These are phyloP conservation scores for Agonopterix subpropinquella DNA, from an alignment of 2,888 invertebrate genomes.

Conservation along the genomic window DNA sequence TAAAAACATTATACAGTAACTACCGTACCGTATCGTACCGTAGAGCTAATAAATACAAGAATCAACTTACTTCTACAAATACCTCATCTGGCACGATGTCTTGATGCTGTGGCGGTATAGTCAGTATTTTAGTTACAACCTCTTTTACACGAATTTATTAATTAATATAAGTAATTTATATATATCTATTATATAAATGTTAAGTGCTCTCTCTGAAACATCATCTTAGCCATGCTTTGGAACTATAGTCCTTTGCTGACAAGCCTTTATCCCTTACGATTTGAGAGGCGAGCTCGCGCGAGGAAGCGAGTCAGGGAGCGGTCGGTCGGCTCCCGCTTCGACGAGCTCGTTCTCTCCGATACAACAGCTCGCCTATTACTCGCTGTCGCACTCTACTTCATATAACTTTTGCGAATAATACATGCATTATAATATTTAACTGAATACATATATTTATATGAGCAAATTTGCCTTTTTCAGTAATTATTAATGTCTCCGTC, in stretches of 20 bases:
- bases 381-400: conserved; percentile 8
- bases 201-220: conserved; percentile 57
- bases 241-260: conserved; percentile 5
- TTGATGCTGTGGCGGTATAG: conserved; percentile 48
- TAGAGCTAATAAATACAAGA: conserved; percentile 70
- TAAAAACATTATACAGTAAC: conserved; percentile 67
- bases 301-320: not conserved
- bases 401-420: conserved; percentile 4
- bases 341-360: not conserved
- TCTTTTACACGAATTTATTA: conserved; percentile 63
- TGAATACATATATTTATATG: conserved; percentile 16
- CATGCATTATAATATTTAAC: not conserved
- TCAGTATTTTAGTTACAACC: conserved; percentile 70
- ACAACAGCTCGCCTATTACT: conserved; percentile 10
- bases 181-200: conserved; percentile 53
- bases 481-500: conserved; percentile 4
- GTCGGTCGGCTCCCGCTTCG: not conserved
- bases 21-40: conserved; percentile 64
- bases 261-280: not conserved
- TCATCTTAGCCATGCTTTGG: conserved; percentile 27
- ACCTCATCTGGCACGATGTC: conserved; percentile 44
- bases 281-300: not conserved
- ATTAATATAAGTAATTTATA: conserved; percentile 49
- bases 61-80: conserved; percentile 65
- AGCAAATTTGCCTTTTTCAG: conserved; percentile 21